A percentile compares a stretch with the other conserved stretches of the same genome.
Conservation (phyloP, 2,888 invertebrate genomes). For the Drosophila koepferae region DNA sequence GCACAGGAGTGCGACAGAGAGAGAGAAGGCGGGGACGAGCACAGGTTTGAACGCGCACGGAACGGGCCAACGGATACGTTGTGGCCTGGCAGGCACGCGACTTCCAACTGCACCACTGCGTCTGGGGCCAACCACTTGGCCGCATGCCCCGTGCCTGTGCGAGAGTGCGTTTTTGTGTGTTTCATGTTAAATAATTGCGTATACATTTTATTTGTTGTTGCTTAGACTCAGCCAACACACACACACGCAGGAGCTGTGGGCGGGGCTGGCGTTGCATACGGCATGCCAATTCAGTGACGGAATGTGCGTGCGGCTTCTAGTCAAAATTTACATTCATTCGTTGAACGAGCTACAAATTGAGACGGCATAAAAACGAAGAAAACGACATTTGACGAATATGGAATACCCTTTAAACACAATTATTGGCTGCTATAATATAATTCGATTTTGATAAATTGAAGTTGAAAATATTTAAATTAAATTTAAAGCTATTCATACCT, state of each 20-base stretch:
- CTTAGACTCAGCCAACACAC: constrained; percentile 29
- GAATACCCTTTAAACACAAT: not conserved
- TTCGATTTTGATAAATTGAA: no score
- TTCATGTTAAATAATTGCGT: constrained; percentile 80
- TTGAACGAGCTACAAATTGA: constrained; percentile 47
- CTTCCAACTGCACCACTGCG: constrained; percentile 70
- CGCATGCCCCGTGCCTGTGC: constrained; percentile 36
- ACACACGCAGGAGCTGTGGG: constrained; percentile 13
- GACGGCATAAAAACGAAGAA: constrained; percentile 29
- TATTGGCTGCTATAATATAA: no score
- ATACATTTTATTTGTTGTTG: constrained; percentile 69
- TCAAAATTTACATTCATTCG: constrained; percentile 53
- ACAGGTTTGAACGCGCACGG: constrained; percentile 39
- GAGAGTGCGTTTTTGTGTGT: constrained; percentile 51
- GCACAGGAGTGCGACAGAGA: not conserved
- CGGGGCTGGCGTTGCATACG: constrained; percentile 47
- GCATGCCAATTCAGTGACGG: constrained; percentile 65
- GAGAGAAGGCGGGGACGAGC: not conserved
- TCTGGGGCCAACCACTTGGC: constrained; percentile 66
- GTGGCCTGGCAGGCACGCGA: constrained; percentile 76
- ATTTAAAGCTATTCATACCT: no score
- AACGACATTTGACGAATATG: not conserved
- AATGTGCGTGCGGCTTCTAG: constrained; percentile 66
- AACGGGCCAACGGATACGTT: constrained; percentile 59
- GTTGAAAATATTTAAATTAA: no score